Conservation (phyloP, 2,888 invertebrate species). For the Chromoteleia sp. region DNA sequence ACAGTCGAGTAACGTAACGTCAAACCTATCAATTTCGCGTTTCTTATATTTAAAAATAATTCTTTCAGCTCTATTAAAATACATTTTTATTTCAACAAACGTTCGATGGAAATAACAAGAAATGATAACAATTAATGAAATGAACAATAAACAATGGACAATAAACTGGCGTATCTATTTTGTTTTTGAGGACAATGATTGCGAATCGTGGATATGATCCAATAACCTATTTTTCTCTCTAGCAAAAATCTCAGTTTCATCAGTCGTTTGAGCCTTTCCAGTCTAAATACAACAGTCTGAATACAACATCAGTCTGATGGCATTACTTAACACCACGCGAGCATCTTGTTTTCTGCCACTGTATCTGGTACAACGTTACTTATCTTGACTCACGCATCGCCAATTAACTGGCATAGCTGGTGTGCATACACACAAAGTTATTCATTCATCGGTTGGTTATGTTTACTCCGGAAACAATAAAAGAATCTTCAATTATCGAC, state of each 20-base stretch:
- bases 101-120: not conserved
- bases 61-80: too few relatives aligned
- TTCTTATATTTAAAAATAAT: too few relatives aligned
- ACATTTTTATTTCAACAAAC: too few relatives aligned
- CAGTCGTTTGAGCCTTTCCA: conserved; percentile 79
- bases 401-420: conserved; percentile 76
- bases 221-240: conserved; percentile 77
- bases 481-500: conserved; percentile 36
- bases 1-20: too few relatives aligned
- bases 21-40: too few relatives aligned
- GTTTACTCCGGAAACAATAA: conserved; percentile 48
- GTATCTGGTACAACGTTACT: conserved; percentile 78
- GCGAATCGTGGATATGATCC: conserved; percentile 70
- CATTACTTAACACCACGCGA: conserved; percentile 70
- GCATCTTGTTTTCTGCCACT: conserved; percentile 72
- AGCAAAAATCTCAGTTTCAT: conserved; percentile 80
- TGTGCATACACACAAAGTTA: conserved; percentile 32
- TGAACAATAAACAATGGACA: conserved; percentile 32
- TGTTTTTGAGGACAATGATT: conserved; percentile 40
- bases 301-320: conserved; percentile 71
- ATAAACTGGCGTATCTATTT: conserved; percentile 20
- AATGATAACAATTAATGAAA: not conserved
- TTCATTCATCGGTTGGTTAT: conserved; percentile 46
- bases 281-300: conserved; percentile 79
- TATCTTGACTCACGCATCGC: conserved; percentile 76